These are phyloP conservation scores for Drosophila neotestacea DNA, from an alignment of 2,888 invertebrate species.

Conservation along the genomic window DNA sequence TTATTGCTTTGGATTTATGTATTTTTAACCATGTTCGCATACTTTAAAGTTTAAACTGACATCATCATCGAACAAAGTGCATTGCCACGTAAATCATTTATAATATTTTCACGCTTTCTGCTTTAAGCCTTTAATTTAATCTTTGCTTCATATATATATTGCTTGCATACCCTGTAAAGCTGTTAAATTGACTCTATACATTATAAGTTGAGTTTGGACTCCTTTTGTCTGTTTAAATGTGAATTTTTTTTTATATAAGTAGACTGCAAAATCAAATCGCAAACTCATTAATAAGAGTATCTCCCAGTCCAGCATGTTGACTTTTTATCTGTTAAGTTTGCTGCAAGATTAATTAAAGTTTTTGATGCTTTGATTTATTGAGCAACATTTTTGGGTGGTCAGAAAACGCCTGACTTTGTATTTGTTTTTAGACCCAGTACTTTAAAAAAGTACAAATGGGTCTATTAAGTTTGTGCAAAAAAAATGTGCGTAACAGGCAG, in stretches of 20 bases:
- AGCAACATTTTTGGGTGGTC: slow-evolving; percentile 42
- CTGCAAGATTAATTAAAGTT: slow-evolving; percentile 64
- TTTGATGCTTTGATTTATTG: slow-evolving; percentile 66
- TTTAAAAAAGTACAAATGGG: too few species aligned
- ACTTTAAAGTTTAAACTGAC: slow-evolving; percentile 43
- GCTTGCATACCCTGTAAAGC: slow-evolving; percentile 4
- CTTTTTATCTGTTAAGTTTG: slow-evolving; percentile 14
- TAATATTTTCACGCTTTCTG: slow-evolving; percentile 42
- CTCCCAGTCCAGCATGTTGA: not conserved
- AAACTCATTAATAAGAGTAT: not conserved
- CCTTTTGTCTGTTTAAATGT: too few species aligned
- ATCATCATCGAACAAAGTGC: slow-evolving; percentile 45
- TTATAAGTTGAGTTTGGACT: too few species aligned
- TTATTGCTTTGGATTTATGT: slow-evolving; percentile 21
- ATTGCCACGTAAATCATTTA: slow-evolving; percentile 50
- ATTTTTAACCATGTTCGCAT: slow-evolving; percentile 50
- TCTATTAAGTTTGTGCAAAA: too few species aligned
- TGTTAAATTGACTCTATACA: too few species aligned
- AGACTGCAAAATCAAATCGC: too few species aligned
- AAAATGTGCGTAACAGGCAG: too few species aligned
- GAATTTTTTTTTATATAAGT: too few species aligned
- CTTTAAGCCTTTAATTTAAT: slow-evolving; percentile 30
- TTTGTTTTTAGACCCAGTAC: too few species aligned
- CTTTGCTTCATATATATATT: slow-evolving; percentile 25
- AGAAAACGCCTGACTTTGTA: slow-evolving; percentile 15